These are phyloP conservation scores for Lepilemur septentrionalis DNA, from an alignment of 2,797 vertebrate genomes.

Conservation along the genomic window DNA sequence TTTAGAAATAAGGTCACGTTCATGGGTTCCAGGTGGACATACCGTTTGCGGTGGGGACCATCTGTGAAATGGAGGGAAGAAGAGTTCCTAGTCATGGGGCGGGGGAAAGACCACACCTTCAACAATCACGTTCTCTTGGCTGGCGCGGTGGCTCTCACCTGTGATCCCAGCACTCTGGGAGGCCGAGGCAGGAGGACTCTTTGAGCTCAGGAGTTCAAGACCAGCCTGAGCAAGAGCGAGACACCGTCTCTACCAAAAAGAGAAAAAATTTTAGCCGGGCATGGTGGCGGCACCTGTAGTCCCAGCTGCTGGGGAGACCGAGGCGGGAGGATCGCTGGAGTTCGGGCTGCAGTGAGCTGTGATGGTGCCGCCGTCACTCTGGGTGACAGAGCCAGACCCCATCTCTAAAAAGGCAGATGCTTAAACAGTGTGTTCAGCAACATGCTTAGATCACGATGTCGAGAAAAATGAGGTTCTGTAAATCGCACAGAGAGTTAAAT, in stretches of 20 bases:
- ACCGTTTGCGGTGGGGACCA: background rate
- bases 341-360: background rate
- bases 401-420: background rate
- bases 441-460: background rate
- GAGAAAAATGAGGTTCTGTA: background rate
- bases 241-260: too few relatives aligned
- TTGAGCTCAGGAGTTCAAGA: too few relatives aligned
- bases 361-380: background rate
- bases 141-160: too few relatives aligned
- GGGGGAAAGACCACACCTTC: too few relatives aligned
- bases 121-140: background rate
- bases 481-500: background rate
- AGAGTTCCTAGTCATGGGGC: too few relatives aligned
- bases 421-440: background rate
- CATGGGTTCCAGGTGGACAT: background rate
- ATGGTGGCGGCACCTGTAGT: background rate
- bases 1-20: background rate
- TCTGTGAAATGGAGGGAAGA: background rate
- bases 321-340: background rate
- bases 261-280: too few relatives aligned
- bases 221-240: too few relatives aligned
- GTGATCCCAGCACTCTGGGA: too few relatives aligned
- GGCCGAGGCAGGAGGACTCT: rapidly evolving
- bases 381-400: background rate
- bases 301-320: background rate